A percentile compares a stretch with the other conserved stretches of the same genome.
phyloP scores from a whole-genome alignment of 1,140 invertebrate species.

The Neodiprion pinetum region DNA sequence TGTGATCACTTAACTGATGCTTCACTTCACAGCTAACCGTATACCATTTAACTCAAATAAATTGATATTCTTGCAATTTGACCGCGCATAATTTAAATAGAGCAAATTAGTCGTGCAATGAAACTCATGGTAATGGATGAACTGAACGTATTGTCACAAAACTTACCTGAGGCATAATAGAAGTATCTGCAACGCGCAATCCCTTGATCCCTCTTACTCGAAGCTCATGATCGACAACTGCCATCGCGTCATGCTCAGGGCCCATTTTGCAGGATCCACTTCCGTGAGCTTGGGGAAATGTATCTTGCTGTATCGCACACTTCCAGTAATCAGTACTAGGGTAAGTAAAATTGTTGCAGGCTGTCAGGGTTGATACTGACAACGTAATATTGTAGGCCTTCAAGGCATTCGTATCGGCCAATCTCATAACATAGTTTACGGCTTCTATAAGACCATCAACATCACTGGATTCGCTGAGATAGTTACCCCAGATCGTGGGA shows the following conservation, averaged over 20 bases:
- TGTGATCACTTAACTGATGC: too few relatives aligned
- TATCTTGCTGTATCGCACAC: constrained; percentile 58
- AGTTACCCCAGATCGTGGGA: constrained; percentile 69
- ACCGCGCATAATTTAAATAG: not conserved
- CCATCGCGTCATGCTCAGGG: constrained; percentile 42
- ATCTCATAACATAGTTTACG: constrained; percentile 38
- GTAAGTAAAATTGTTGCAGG: constrained; percentile 54
- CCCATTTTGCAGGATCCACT: constrained; percentile 69
- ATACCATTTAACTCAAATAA: constrained; percentile 4
- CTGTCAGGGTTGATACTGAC: constrained; percentile 12
- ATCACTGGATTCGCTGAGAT: constrained; percentile 57
- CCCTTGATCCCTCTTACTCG: constrained; percentile 57
- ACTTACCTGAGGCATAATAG: constrained; percentile 51
- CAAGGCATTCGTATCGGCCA: constrained; percentile 45
- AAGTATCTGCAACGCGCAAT: constrained; percentile 60
- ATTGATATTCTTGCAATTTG: not conserved
- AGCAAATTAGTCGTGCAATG: not conserved
- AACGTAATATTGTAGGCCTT: constrained; percentile 37
- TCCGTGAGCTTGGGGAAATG: constrained; percentile 65
- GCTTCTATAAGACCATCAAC: constrained; percentile 57
- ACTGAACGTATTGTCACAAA: not conserved
- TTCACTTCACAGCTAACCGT: too few relatives aligned
- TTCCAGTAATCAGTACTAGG: constrained; percentile 67
- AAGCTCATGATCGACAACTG: constrained; percentile 61
- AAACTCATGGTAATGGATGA: too few relatives aligned